Percentiles rank a stretch among this genome's conserved stretches.
Evolutionary conservation across 1,140 invertebrate species (phyloP).

Genomic region (Oryzaephilus surinamensis): DNA sequence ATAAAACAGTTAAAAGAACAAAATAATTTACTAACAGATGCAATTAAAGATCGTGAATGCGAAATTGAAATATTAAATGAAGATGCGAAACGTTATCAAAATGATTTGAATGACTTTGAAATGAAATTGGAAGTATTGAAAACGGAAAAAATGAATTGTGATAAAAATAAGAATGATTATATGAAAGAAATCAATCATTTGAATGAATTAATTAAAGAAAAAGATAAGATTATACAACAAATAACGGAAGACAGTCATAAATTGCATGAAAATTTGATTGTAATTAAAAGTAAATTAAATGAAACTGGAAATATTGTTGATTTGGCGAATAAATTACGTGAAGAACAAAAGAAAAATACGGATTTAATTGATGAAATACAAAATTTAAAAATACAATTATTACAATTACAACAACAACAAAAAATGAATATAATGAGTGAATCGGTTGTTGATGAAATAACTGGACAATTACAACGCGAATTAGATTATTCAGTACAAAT

Average conservation of each 20-base stretch:
- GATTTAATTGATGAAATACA: conserved; percentile 34
- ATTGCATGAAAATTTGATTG: conserved; percentile 39
- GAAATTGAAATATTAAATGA: conserved; percentile 42
- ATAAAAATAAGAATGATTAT: conserved; percentile 30
- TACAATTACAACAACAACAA: conserved; percentile 18
- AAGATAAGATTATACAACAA: conserved; percentile 41
- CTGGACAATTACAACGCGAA: conserved; percentile 44
- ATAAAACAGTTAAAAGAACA: background rate
- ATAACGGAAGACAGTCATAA: conserved; percentile 43
- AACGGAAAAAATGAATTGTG: conserved; percentile 14
- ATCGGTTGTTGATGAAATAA: conserved; percentile 51
- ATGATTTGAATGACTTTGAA: conserved; percentile 29
- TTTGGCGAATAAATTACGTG: conserved; percentile 31
- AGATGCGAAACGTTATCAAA: conserved; percentile 39
- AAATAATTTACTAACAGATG: conserved; percentile 16
- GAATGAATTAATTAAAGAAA: conserved; percentile 40
- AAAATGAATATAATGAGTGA: conserved; percentile 32
- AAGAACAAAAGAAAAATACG: conserved; percentile 33
- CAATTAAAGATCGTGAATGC: conserved; percentile 38
- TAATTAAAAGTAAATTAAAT: conserved; percentile 42
- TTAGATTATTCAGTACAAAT: conserved; percentile 47
- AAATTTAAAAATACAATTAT: conserved; percentile 23
- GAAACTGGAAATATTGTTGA: conserved; percentile 38
- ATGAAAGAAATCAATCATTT: conserved; percentile 30
- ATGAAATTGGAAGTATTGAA: conserved; percentile 9